These are phyloP conservation scores for Meandrina meandrites DNA, from an alignment of 92 coral and sea anemone species.

Conservation along the genomic window DNA sequence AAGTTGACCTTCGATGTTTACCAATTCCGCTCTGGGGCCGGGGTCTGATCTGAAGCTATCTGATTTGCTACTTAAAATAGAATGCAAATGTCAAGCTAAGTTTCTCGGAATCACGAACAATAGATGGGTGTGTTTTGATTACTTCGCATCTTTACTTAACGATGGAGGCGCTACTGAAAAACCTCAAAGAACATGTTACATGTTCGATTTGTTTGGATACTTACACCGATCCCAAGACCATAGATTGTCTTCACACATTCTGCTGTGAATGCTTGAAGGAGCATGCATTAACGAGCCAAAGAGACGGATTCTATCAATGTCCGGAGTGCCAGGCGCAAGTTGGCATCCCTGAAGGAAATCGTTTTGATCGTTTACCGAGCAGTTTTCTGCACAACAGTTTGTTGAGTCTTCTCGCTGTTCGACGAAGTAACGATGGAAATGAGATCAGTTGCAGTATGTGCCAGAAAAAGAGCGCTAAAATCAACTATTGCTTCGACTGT, in stretches of 20 bases:
- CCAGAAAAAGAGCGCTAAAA: constrained; percentile 3
- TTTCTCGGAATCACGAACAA: background rate
- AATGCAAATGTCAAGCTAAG: too few species aligned
- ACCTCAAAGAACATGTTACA: constrained; percentile 17
- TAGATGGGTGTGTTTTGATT: background rate
- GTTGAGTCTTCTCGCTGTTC: constrained; percentile 12
- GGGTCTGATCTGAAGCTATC: background rate
- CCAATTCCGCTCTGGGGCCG: too few species aligned
- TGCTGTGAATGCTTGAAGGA: constrained; percentile 35
- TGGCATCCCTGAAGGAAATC: constrained; percentile 12
- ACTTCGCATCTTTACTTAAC: background rate
- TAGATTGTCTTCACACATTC: constrained; percentile 41
- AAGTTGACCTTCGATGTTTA: background rate
- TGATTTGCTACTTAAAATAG: background rate
- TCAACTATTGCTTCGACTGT: constrained; percentile 39
- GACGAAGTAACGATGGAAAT: constrained; percentile 4
- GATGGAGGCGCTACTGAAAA: constrained; percentile 17
- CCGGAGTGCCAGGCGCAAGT: constrained; percentile 1
- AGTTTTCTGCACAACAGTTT: constrained; percentile 17
- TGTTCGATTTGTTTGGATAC: constrained; percentile 47
- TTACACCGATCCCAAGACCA: constrained; percentile 30
- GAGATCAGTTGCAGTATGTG: background rate
- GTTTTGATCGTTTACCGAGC: background rate
- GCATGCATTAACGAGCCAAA: constrained; percentile 10
- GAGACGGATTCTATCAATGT: constrained; percentile 2